Percentiles rank a stretch among this genome's conserved stretches.
These are phyloP conservation scores for Seriola aureovittata DNA, from an alignment of 2,113 vertebrate genomes.

Conservation along the genomic window DNA sequence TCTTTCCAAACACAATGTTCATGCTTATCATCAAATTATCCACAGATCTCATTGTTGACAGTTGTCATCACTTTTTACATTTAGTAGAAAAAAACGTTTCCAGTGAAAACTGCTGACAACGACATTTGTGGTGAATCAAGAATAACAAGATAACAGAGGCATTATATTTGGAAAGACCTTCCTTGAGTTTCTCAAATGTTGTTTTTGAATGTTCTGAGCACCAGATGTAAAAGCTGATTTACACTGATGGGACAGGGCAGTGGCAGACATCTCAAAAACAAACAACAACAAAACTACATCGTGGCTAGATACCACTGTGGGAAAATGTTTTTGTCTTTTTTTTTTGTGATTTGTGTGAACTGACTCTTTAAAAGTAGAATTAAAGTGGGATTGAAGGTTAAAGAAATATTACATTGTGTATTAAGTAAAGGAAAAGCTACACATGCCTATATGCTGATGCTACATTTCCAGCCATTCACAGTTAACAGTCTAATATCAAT, in stretches of 20 bases:
- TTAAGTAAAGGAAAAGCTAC: conserved; percentile 34
- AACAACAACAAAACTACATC: background rate
- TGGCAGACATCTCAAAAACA: background rate
- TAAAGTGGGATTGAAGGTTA: conserved; percentile 42
- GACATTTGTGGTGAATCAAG: background rate
- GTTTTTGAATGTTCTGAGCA: background rate
- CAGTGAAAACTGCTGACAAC: background rate
- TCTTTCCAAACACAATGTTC: conserved; percentile 3
- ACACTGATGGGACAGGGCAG: background rate
- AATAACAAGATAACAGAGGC: background rate
- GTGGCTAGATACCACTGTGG: background rate
- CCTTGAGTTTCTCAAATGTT: background rate
- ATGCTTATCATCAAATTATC: background rate
- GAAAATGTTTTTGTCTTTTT: background rate
- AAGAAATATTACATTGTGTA: conserved; percentile 25
- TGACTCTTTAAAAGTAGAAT: conserved; percentile 45
- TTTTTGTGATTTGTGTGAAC: conserved; percentile 28
- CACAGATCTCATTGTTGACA: background rate
- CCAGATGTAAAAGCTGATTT: background rate
- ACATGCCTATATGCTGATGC: conserved; percentile 52
- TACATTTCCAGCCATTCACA: conserved; percentile 43
- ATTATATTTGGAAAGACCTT: background rate
- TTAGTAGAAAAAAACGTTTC: background rate
- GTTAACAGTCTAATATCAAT: conserved; percentile 8
- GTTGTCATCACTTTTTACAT: background rate